Conservation (phyloP, 1,140 invertebrate genomes). For the Trypoxylus dichotomus region DNA sequence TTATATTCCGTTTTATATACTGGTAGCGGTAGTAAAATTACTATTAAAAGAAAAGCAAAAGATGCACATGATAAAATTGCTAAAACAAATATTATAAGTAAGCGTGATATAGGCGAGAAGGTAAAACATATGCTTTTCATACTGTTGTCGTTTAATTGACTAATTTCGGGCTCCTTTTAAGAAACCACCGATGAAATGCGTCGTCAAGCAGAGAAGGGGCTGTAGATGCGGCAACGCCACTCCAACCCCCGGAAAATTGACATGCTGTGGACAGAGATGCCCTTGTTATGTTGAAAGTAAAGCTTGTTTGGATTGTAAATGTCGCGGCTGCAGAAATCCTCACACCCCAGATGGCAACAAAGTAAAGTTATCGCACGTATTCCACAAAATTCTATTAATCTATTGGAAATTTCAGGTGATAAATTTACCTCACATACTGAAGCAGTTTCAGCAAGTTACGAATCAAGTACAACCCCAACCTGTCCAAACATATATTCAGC, state of each 20-base stretch:
- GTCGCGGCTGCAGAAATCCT: slow-evolving; percentile 89
- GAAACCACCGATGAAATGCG: slow-evolving; percentile 46
- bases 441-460: slow-evolving; percentile 33
- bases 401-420: slow-evolving; percentile 30
- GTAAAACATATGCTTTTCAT: not conserved
- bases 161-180: slow-evolving; percentile 48
- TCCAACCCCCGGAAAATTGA: slow-evolving; percentile 81
- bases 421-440: slow-evolving; percentile 35
- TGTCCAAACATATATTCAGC: not conserved
- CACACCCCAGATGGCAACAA: slow-evolving; percentile 78
- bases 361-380: slow-evolving; percentile 54
- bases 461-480: slow-evolving; percentile 20
- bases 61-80: slow-evolving; percentile 45
- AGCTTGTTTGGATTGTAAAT: slow-evolving; percentile 84
- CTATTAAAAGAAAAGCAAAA: slow-evolving; percentile 75
- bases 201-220: slow-evolving; percentile 59
- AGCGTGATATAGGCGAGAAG: slow-evolving; percentile 28
- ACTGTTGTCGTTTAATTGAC: slow-evolving; percentile 24
- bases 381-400: not conserved
- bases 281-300: slow-evolving; percentile 89
- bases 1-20: slow-evolving; percentile 79
- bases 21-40: slow-evolving; percentile 78
- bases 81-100: not conserved
- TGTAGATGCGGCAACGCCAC: slow-evolving; percentile 92
- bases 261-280: slow-evolving; percentile 90